Base-by-base conservation (phyloP, 2,797 vertebrate genomes). In the Myiotriccus ornatus region DNA sequence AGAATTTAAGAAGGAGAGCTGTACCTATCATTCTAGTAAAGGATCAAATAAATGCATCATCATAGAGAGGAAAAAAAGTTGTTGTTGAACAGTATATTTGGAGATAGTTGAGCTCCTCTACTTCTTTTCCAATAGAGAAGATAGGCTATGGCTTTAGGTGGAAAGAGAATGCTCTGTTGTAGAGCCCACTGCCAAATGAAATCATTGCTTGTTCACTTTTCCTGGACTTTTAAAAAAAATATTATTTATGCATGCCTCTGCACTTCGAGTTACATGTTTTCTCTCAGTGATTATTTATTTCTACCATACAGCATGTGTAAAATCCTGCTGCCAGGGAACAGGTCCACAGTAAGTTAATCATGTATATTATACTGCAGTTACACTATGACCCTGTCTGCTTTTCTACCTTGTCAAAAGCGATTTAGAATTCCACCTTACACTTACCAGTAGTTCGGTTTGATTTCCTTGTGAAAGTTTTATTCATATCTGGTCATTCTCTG, bases 401-500 rank as follows among this genome's bases (percentile, higher is more conserved):
- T 97, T 76, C 64, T 32, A 85, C 43, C 22, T 93, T 93, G 77
- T 92, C 87, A 95, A 86, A 94, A 85, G 8, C 41, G 49, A 95
- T 95, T 93, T 87, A 70, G 87, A 83, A 89, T 92, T 94, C 94
- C 62, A 65, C 77, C 84, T 93, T 83, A 93, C 24, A 83, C n/a
- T 69, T 76, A 89, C 17, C 67, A 75, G 69, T 71, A 70, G 37
- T 50, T 92, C 30, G 35, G 27, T 27, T 84, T 91, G 56, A 90
- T 91, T 94, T 93, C 49, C 82, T 89, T 73, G 62, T 49, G 65
- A 68, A 91, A 75, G 17, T 90, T 96, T 89, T 84, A 83, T 79
- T 94, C 35, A 16, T 91, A 85, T 92, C 74, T 95, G 92, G 90
- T 77, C 89, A 89, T 76, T 92, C 76, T 34, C 76, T 75, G 49